These are phyloP conservation scores for Eulemur rubriventer DNA, from an alignment of 2,797 vertebrate species.

Conservation along the genomic window DNA sequence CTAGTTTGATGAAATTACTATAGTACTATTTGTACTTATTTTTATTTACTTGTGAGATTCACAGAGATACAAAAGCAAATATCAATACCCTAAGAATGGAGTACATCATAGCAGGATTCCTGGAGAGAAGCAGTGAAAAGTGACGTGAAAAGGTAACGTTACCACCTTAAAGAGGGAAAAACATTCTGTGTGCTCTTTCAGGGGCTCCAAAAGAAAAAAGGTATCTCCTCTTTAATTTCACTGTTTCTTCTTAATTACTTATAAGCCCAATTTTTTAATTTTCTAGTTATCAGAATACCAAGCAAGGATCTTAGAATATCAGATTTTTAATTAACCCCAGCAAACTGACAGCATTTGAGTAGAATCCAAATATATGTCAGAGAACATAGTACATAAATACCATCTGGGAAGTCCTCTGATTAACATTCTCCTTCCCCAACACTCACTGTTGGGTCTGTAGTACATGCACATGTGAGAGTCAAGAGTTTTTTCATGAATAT, in stretches of 20 bases:
- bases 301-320: neutral
- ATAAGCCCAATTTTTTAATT: neutral
- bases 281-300: slow-evolving; percentile 16
- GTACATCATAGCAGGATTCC: neutral
- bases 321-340: slow-evolving; percentile 12
- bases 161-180: neutral
- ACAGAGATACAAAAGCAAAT: slow-evolving; percentile 3
- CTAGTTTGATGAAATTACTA: neutral
- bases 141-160: neutral
- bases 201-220: neutral
- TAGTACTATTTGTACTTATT: neutral
- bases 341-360: neutral
- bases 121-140: neutral
- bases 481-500: slow-evolving; percentile 2
- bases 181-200: neutral
- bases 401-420: neutral
- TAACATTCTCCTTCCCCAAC: neutral
- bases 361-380: slow-evolving; percentile 15
- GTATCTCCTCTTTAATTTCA: neutral
- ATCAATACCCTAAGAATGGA: neutral
- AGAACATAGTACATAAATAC: neutral
- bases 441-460: slow-evolving; percentile 42
- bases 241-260: slow-evolving; percentile 6
- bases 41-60: slow-evolving; percentile 28
- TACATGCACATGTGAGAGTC: neutral